Conservation (phyloP, 2,888 invertebrate species). For the Lapara coniferarum region DNA sequence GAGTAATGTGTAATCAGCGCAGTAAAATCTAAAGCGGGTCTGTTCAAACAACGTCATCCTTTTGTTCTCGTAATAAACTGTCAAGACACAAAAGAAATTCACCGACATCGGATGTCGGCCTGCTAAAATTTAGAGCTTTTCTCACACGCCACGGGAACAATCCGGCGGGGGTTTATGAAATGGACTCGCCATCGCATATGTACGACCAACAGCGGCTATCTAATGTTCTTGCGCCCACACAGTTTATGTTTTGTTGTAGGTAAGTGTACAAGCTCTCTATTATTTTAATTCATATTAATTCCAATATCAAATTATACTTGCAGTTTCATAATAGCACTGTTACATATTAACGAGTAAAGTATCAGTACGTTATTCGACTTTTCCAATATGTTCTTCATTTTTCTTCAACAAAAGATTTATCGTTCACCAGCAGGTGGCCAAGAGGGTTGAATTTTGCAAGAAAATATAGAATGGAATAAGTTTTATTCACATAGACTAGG, state of each 20-base stretch:
- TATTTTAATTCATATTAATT: slow-evolving; percentile 6
- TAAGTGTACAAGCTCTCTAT: neutral
- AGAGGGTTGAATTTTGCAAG: slow-evolving; percentile 23
- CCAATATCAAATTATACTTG: neutral
- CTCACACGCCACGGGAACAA: slow-evolving; percentile 44
- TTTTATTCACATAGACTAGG: slow-evolving; percentile 16
- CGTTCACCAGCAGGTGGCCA: slow-evolving; percentile 13
- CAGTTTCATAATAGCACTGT: slow-evolving; percentile 6
- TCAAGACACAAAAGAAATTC: slow-evolving; percentile 74
- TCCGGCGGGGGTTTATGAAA: slow-evolving; percentile 52
- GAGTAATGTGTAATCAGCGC: slow-evolving; percentile 72
- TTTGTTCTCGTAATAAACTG: slow-evolving; percentile 78
- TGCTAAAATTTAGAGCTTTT: slow-evolving; percentile 63
- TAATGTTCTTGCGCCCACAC: neutral
- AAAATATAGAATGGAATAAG: slow-evolving; percentile 16
- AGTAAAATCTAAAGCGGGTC: slow-evolving; percentile 72
- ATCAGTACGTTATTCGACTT: slow-evolving; percentile 10
- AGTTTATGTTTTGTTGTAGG: neutral
- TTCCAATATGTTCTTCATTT: slow-evolving; percentile 23
- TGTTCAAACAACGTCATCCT: slow-evolving; percentile 68
- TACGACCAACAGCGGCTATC: slow-evolving; percentile 2
- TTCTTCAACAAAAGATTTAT: slow-evolving; percentile 17
- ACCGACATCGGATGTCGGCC: slow-evolving; percentile 66
- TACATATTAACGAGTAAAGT: slow-evolving; percentile 4
- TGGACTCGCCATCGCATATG: slow-evolving; percentile 42